Conservation (phyloP, 2,888 invertebrate genomes). For the Augochlorella aurata region DNA sequence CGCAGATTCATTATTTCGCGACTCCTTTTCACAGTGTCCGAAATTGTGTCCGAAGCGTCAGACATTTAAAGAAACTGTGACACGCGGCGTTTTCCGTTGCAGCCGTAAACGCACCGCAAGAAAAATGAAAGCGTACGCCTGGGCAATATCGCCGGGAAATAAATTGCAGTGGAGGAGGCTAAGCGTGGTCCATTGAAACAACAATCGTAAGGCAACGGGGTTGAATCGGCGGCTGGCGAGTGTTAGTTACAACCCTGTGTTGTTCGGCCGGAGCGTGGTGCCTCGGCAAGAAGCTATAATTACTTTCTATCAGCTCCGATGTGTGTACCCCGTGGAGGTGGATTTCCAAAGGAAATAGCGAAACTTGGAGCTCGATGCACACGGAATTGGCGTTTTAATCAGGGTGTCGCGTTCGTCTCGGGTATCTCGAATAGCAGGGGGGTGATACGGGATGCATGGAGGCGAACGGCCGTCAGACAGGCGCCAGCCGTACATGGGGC, state of each 20-base stretch:
- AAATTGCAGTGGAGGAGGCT: background rate
- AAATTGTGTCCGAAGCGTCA: no score
- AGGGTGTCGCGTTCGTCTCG: constrained; percentile 72
- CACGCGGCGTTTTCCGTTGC: no score
- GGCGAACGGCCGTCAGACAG: constrained; percentile 66
- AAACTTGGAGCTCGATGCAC: constrained; percentile 64
- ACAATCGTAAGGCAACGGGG: constrained; percentile 6
- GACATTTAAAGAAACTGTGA: no score
- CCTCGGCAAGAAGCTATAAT: constrained; percentile 57
- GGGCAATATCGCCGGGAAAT: no score
- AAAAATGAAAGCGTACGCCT: no score
- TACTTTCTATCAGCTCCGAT: constrained; percentile 57
- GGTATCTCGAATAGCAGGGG: constrained; percentile 71
- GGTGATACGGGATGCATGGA: constrained; percentile 50
- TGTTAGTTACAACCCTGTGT: constrained; percentile 9
- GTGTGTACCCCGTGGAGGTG: constrained; percentile 61
- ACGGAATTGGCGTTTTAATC: constrained; percentile 73
- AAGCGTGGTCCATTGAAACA: background rate
- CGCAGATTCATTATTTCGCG: no score
- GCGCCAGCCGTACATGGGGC: constrained; percentile 63
- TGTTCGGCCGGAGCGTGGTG: constrained; percentile 26
- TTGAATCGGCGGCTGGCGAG: constrained; percentile 13
- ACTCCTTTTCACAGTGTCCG: no score
- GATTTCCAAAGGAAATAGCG: constrained; percentile 61
- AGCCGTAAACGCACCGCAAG: no score